Evolutionary conservation across 2,888 invertebrate species (phyloP).

Genomic region (Zygothrica quintamaculata): DNA sequence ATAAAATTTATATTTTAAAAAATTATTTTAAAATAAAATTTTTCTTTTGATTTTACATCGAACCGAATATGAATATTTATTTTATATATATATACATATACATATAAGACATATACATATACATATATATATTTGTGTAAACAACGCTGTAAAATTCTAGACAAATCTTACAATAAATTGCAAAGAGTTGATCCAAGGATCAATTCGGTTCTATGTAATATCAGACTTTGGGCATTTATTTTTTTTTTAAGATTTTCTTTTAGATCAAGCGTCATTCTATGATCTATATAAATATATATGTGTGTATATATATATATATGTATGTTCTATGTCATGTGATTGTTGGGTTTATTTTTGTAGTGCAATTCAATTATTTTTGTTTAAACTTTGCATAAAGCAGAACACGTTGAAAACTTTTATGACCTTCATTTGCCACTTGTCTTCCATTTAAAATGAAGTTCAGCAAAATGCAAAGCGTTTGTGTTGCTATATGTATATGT

Average conservation of each 20-base stretch:
- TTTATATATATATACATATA: not conserved
- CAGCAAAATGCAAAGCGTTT: constrained; percentile 71
- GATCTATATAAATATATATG: constrained; percentile 36
- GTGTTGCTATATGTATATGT: not conserved
- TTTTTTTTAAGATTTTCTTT: constrained; percentile 24
- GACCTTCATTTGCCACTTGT: constrained; percentile 11
- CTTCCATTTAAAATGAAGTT: constrained; percentile 25
- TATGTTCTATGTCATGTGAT: constrained; percentile 31
- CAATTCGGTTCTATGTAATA: constrained; percentile 78
- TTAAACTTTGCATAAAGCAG: constrained; percentile 65
- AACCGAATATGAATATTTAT: constrained; percentile 62
- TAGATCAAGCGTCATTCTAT: constrained; percentile 50
- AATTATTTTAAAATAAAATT: constrained; percentile 84
- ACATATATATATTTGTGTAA: not conserved
- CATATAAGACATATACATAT: too few species aligned
- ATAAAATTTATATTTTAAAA: constrained; percentile 84
- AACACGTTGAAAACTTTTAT: constrained; percentile 33
- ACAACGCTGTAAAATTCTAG: constrained; percentile 19
- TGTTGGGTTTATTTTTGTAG: constrained; percentile 14
- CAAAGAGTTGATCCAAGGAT: constrained; percentile 15
- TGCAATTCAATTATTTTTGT: constrained; percentile 39
- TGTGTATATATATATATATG: constrained; percentile 13
- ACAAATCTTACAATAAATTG: constrained; percentile 41
- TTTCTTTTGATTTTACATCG: constrained; percentile 82
- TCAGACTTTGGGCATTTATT: constrained; percentile 77